Base-by-base conservation (phyloP, 1,140 invertebrate genomes). In the Arctopsyche grandis region DNA sequence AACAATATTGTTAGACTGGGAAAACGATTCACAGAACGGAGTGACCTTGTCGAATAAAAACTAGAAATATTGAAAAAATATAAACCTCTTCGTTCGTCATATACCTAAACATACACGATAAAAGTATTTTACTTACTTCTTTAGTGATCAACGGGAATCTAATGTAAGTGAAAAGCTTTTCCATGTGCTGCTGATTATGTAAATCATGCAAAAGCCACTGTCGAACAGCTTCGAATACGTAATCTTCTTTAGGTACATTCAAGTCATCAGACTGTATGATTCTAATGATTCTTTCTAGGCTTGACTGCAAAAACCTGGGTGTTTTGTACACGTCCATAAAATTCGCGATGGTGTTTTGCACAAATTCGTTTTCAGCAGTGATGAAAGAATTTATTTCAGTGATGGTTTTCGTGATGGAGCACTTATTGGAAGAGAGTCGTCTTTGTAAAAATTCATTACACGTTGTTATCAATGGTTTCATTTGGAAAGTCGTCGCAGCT, bases 221-320 rank as follows among this genome's bases (percentile, higher is more conserved):
- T 66, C 24, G 22, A 66, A 66, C 63, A 66, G 63, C 63, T 3
- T 66, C 63, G 63, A 66, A 66, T 10, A 66, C 63, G 24, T 1
- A 66, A 66, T 26, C n/a, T 26, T 66, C 63, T 12, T 9, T 24
- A 9, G 63, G 63, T 14, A 66, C 63, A 10, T 66, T 26, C 9
- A 66, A 26, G 26, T 66, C 63, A 3, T 66, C 24, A 26, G 63
- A 66, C 12, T 66, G 9, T 14, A 66, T 26, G 12, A 66, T 26
- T n/a, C 9, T 66, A 9, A 66, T 12, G 5, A 66, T 10, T 22
- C 10, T 24, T 5, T 66, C 24, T 0, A 26, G 10, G 12, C 9
- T 66, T 12, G 24, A 24, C 9, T 5, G 22, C 0, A 66, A 14
- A 24, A 66, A 66, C 12, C 24, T 22, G 9, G 21, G 1, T 3